Base-by-base conservation (phyloP, 1,140 invertebrate species). In the Sinonovacula constricta region DNA sequence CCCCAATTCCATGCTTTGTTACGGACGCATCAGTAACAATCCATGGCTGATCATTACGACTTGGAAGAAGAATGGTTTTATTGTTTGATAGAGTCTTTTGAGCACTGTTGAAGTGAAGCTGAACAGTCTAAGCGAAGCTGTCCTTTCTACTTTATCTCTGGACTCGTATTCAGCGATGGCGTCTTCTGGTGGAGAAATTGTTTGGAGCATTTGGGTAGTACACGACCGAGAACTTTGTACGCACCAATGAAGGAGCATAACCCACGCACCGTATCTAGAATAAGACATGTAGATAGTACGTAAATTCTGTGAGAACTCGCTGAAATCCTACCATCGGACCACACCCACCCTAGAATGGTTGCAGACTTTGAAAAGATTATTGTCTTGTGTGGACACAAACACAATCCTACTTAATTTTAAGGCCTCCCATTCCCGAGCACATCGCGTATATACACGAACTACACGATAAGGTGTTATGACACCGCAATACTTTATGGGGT, bases 181-280 rank as follows among this genome's bases (percentile, higher is more conserved):
- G 10, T 59, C 54, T 26, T 79, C 76, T 22, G 59, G 53, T 0
- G 53, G 54, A 1, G 30, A 26, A 10, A 59, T 2, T 14, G 30
- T 39, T n/a, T 14, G 12, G 60, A 63, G 31, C 59, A 68, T 22
- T 33, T 36, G 22, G 30, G 49, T 12, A 80, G 10, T 15, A 80
- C 70, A 7, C 79, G 51, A 7, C 0, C 34, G 14, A 79, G 33
- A 36, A 66, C 67, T 71, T 78, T 81, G 33, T 81, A 81, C 2
- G 63, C 63, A 31, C 79, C 71, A 39, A 80, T 78, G 26, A 78
- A 81, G 14, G 74, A 81, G 2, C 66, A n/a, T 5, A 81, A 26
- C 5, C 24, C 60, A n/a, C 26, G 18, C 2, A 81, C 80, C 15
- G 45, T 80, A 14, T 31, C 31, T 18, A 76, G 76, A 79, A 45